Evolutionary conservation across 1,140 invertebrate genomes (phyloP).

Genomic region (Drosophila pandora): DNA sequence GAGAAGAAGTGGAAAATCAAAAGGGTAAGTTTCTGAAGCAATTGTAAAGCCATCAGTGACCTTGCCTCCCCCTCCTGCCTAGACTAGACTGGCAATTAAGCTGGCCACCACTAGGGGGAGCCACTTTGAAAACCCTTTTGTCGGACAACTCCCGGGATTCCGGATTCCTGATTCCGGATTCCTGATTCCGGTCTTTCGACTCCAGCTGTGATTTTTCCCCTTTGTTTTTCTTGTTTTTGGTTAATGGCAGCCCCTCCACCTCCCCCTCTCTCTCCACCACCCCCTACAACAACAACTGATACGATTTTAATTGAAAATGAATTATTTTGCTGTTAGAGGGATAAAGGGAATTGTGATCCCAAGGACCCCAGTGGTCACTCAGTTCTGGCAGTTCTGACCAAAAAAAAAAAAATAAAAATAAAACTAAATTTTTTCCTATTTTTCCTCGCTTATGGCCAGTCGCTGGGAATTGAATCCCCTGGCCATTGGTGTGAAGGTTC

Average conservation of each 20-base stretch:
- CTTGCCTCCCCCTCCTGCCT: slow-evolving; percentile 6
- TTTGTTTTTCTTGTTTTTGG: slow-evolving; percentile 25
- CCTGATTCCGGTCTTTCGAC: slow-evolving; percentile 11
- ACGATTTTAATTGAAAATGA: slow-evolving; percentile 82
- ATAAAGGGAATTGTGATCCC: slow-evolving; percentile 19
- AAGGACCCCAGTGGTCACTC: slow-evolving; percentile 26
- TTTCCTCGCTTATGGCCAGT: slow-evolving; percentile 17
- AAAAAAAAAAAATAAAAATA: too few relatives aligned
- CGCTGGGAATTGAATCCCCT: slow-evolving; percentile 2
- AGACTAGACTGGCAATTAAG: slow-evolving; percentile 37
- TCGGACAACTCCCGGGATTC: slow-evolving; percentile 16
- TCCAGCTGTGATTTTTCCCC: slow-evolving; percentile 32
- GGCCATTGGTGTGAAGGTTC: slow-evolving; percentile 17
- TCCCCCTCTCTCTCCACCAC: too few relatives aligned
- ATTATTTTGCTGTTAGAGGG: slow-evolving; percentile 78
- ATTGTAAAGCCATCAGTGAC: slow-evolving; percentile 50
- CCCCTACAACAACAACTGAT: slow-evolving; percentile 58
- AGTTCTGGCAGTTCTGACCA: neutral
- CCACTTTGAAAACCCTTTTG: slow-evolving; percentile 48
- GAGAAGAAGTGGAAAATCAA: slow-evolving; percentile 17
- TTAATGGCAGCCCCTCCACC: slow-evolving; percentile 41
- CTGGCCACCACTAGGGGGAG: slow-evolving; percentile 20
- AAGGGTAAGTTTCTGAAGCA: slow-evolving; percentile 10
- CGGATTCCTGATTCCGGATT: neutral
- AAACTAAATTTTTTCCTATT: neutral